Evolutionary conservation across 2,888 invertebrate species (phyloP).

Genomic region (Entomobrya multifasciata): DNA sequence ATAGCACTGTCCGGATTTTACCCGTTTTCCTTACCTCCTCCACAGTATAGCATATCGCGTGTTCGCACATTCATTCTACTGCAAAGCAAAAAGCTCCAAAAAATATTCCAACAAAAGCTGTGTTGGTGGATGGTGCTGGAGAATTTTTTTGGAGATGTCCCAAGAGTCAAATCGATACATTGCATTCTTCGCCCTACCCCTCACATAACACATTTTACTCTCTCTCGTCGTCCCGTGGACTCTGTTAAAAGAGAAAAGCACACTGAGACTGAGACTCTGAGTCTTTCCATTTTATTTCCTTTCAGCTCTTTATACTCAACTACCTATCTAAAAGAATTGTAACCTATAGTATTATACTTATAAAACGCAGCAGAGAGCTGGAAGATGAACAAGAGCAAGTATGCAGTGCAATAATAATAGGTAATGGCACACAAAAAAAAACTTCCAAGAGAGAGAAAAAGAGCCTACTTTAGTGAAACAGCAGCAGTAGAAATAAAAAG

Average conservation of each 20-base stretch:
- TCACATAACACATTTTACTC: too few relatives aligned
- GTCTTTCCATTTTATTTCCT: constrained; percentile 18
- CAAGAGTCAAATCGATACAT: constrained; percentile 80
- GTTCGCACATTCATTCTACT: too few relatives aligned
- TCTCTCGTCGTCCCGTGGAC: too few relatives aligned
- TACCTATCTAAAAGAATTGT: background rate
- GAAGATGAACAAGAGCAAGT: too few relatives aligned
- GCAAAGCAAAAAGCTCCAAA: too few relatives aligned
- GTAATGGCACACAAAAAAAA: too few relatives aligned
- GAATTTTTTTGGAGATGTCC: constrained; percentile 74
- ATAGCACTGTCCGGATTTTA: constrained; percentile 76
- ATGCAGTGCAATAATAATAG: too few relatives aligned
- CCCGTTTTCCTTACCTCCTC: constrained; percentile 62
- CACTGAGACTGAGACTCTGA: background rate
- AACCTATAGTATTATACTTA: background rate
- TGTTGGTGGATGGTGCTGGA: background rate
- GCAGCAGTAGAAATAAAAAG: background rate
- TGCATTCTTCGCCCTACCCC: constrained; percentile 77
- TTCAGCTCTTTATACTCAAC: background rate
- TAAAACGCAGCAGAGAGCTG: too few relatives aligned
- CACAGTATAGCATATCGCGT: too few relatives aligned
- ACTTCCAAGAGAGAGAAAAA: too few relatives aligned
- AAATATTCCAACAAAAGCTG: too few relatives aligned
- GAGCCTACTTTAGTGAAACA: too few relatives aligned
- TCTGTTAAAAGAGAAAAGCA: constrained; percentile 34